phyloP scores from a whole-genome alignment of 1,140 invertebrate species.

The Ganaspis sp. region DNA sequence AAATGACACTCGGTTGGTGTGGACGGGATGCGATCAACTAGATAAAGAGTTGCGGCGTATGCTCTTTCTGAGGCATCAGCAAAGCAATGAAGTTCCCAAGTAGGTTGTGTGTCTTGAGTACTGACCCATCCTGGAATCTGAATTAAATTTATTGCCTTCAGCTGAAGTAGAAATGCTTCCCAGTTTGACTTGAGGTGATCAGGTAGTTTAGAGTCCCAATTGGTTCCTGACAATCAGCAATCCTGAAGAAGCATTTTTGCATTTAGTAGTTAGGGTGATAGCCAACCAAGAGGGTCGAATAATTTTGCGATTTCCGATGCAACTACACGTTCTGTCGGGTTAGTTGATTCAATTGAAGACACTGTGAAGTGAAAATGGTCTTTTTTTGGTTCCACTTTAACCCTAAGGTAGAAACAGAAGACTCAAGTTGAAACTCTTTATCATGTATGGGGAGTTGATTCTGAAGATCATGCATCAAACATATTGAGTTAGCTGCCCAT shows the following conservation, averaged over 20 bases:
- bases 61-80: conserved; percentile 43
- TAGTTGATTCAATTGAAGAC: neutral
- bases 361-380: neutral
- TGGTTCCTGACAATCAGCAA: neutral
- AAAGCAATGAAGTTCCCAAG: conserved; percentile 46
- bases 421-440: neutral
- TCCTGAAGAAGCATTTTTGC: conserved; percentile 7
- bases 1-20: neutral
- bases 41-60: conserved; percentile 46
- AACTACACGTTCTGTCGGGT: neutral
- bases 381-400: neutral
- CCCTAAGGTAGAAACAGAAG: neutral
- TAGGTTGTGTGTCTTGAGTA: neutral
- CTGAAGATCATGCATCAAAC: neutral
- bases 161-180: neutral
- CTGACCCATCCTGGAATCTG: conserved; percentile 33
- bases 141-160: neutral
- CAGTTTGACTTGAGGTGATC: neutral
- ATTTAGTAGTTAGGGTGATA: neutral
- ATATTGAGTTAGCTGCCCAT: neutral
- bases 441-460: neutral
- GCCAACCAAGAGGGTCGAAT: neutral
- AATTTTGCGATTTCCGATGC: neutral
- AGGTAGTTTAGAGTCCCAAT: neutral
- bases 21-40: neutral